Evolutionary conservation across 2,888 invertebrate genomes (phyloP), one percentile per base, ranked within the genome.

Genomic region (Agonum fuliginosum): DNA sequence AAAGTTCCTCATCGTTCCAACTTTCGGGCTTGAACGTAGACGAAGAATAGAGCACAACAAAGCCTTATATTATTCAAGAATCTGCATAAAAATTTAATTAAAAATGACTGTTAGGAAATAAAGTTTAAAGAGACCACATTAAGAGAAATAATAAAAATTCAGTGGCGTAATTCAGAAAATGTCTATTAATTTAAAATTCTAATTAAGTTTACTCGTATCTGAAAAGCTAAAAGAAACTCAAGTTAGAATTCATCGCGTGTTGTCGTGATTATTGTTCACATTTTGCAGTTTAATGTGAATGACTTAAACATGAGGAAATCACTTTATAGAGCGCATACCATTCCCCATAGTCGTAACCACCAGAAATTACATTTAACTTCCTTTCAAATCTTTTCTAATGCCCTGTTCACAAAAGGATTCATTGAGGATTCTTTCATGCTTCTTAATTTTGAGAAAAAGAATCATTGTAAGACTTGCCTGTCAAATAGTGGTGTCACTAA

Each of bases 161-260:
- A 62, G 30, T 62, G 58, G 30, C 17, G 58, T 17, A 30, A 19
- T 62, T 30, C 58, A 62, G 58, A 62, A 62, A 62, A 62, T 62
- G 58, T 30, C 30, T 62, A 62, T 62, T 62, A 27, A 62, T 62
- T 62, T 62, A 62, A 62, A 62, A 30, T 62, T 62, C 30, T 62
- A 62, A 62, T 62, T 27, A 62, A 27, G 30, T 34, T 14, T 62
- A 62, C 17, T 62, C 58, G 30, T 62, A 62, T 62, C 58, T 30
- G 17, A 24, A 54, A 54, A 17, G 27, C 14, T 54, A 12, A n/a
- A 54, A 62, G 34, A 30, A 62, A 27, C 17, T 17, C 17, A 17
- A n/a, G 24, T 37, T 65, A 17, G 20, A 14, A 65, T 37, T 8
- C 37, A 20, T 67, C 14, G 67, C 67, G 67, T 67, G 67, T 20